Conservation (phyloP, 2,797 vertebrate genomes). For the Sebastes vulpes region DNA sequence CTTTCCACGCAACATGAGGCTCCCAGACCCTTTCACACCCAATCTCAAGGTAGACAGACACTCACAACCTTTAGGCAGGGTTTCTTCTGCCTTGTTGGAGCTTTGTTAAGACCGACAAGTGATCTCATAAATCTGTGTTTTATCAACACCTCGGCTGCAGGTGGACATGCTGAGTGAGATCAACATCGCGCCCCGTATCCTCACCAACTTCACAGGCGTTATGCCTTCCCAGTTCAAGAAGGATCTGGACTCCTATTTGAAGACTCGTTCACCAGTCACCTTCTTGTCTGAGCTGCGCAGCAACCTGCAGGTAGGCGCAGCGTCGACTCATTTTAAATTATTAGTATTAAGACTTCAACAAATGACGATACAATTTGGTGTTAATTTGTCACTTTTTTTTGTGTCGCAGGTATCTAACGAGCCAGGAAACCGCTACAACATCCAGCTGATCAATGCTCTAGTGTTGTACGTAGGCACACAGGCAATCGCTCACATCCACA, state of each 20-base stretch:
- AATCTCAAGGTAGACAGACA: constrained; percentile 92
- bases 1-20: constrained; percentile 99
- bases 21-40: constrained; percentile 98
- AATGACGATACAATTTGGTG: too few species aligned
- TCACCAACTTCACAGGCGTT: constrained; percentile 98
- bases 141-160: constrained; percentile 66
- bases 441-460: constrained; percentile 98
- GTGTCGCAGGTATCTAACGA: constrained; percentile 91
- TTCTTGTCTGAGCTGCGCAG: constrained; percentile 98
- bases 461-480: constrained; percentile 99
- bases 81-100: not conserved
- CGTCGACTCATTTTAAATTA: rapidly evolving
- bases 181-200: constrained; percentile 98
- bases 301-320: constrained; percentile 92
- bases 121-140: not conserved
- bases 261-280: constrained; percentile 98
- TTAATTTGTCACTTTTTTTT: not conserved
- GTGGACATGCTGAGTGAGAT: constrained; percentile 99
- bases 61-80: not conserved
- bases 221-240: constrained; percentile 99
- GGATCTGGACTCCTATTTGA: constrained; percentile 98
- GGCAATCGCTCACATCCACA: constrained; percentile 99
- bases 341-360: not conserved
- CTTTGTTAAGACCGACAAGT: not conserved
- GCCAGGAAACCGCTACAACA: constrained; percentile 99